phyloP scores from a whole-genome alignment of 2,113 vertebrate genomes.

The Corythaixoides concolor region DNA sequence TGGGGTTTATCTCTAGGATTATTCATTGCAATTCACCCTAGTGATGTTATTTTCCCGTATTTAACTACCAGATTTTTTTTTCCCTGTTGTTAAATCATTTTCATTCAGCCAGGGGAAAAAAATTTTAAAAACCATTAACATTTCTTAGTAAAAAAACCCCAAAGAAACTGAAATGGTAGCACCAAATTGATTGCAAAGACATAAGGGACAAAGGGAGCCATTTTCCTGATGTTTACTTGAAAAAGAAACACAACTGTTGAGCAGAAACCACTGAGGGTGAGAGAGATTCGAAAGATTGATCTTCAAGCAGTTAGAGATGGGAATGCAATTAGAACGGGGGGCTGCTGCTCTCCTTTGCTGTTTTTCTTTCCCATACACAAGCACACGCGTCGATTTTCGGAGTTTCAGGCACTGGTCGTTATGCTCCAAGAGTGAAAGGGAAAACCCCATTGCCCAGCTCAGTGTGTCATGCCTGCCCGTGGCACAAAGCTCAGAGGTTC shows the following conservation, averaged over 20 bases:
- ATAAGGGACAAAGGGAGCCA: constrained; percentile 16
- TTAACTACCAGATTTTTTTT: constrained; percentile 42
- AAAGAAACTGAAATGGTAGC: neutral
- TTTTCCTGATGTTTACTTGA: constrained; percentile 18
- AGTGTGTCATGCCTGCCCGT: neutral
- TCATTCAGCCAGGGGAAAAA: neutral
- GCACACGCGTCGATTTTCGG: accelerated
- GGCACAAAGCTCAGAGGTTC: neutral
- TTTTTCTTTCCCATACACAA: neutral
- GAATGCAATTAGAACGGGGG: neutral
- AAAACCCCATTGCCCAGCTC: neutral
- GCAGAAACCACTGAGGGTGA: neutral
- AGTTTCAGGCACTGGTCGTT: neutral
- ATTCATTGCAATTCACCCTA: constrained; percentile 20
- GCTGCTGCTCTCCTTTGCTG: neutral
- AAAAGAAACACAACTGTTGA: constrained; percentile 19
- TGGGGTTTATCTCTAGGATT: constrained; percentile 19
- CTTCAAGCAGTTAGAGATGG: neutral
- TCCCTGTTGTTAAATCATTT: constrained; percentile 29
- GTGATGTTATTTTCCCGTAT: constrained; percentile 3
- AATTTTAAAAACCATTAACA: neutral
- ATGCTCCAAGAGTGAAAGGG: neutral
- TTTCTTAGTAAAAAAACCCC: neutral
- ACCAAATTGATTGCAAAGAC: constrained; percentile 16
- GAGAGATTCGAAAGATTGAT: constrained; percentile 3